Conservation (phyloP, 37 sponge, comb jelly and placozoan genomes). For the Halisarca cf. caerulea region DNA sequence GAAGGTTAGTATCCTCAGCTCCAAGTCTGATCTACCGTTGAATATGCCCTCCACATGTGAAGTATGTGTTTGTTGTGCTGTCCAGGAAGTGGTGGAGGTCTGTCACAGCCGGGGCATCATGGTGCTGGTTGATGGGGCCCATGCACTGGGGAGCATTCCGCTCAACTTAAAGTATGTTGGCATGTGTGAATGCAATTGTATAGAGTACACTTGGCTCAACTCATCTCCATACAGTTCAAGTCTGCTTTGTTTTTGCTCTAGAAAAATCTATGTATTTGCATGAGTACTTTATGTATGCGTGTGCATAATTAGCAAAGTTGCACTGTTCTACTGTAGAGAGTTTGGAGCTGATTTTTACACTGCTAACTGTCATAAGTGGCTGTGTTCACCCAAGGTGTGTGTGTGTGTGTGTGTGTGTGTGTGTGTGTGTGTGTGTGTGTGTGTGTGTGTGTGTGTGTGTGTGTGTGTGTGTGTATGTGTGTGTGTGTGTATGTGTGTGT, state of each 20-base stretch:
- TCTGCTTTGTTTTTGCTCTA: no score
- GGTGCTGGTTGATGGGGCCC: constrained; percentile 93
- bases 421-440: background rate
- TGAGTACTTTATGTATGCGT: background rate
- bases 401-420: background rate
- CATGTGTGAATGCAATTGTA: background rate
- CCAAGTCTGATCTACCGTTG: no score
- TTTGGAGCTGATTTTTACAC: constrained; percentile 86
- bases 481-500: background rate
- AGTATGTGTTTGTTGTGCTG: background rate
- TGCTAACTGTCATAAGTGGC: constrained; percentile 88
- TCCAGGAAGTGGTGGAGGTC: constrained; percentile 46
- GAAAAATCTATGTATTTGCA: background rate
- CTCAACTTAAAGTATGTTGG: constrained; percentile 71
- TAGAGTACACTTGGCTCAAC: no score
- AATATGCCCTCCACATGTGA: no score
- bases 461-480: background rate
- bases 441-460: background rate
- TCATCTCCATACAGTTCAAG: no score
- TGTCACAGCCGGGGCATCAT: constrained; percentile 74
- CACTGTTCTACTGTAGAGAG: no score
- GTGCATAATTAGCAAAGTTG: no score
- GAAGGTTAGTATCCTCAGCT: constrained; percentile 45
- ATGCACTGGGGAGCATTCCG: constrained; percentile 73
- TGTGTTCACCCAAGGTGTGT: constrained; percentile 78